Percentiles rank a stretch among this genome's conserved stretches.
These are phyloP conservation scores for Drosophila colorata DNA, from an alignment of 2,888 invertebrate species.

Conservation along the genomic window DNA sequence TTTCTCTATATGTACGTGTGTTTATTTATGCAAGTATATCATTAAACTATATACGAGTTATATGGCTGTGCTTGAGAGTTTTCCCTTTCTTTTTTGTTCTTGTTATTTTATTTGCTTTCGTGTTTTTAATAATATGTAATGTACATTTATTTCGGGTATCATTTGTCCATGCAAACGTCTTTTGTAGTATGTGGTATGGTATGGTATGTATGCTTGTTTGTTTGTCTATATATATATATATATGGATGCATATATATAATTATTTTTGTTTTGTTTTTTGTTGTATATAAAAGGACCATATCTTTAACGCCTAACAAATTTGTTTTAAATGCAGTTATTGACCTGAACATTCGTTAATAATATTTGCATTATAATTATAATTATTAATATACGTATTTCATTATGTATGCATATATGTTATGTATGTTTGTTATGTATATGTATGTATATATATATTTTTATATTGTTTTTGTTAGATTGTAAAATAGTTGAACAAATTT, in stretches of 20 bases:
- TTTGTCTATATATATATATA: constrained; percentile 39
- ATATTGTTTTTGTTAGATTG: constrained; percentile 39
- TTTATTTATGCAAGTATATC: constrained; percentile 13
- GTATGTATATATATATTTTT: constrained; percentile 32
- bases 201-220: constrained; percentile 37
- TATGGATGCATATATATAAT: constrained; percentile 27
- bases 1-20: constrained; percentile 5
- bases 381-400: constrained; percentile 41
- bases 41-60: constrained; percentile 26
- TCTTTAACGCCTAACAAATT: constrained; percentile 68
- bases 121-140: constrained; percentile 43
- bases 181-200: constrained; percentile 36
- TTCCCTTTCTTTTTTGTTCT: constrained; percentile 13
- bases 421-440: constrained; percentile 36
- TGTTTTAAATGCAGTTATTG: constrained; percentile 81
- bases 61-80: constrained; percentile 33
- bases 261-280: constrained; percentile 14
- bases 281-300: constrained; percentile 62
- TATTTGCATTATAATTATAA: constrained; percentile 40
- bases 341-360: constrained; percentile 78
- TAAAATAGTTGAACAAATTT: constrained; percentile 69
- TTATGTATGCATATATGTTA: constrained; percentile 49
- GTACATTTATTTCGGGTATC: constrained; percentile 49
- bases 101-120: constrained; percentile 9
- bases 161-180: constrained; percentile 65